phyloP scores from a whole-genome alignment of 2,797 vertebrate genomes.

The Pithecia hirsuta region DNA sequence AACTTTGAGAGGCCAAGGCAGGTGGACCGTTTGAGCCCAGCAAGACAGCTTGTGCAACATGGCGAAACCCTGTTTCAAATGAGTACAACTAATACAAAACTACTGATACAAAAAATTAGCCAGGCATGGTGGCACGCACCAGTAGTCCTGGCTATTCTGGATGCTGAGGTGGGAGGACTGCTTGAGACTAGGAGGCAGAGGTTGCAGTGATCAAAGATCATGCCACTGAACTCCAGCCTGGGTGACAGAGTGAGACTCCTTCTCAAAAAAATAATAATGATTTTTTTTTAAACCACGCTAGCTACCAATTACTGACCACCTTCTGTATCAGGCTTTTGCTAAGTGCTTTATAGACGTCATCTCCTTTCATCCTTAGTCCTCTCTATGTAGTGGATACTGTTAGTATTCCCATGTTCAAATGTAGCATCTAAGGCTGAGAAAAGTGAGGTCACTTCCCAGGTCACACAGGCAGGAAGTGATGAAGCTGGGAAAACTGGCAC shows the following conservation, averaged over 20 bases:
- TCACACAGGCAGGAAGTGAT: not conserved
- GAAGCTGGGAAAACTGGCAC: not conserved
- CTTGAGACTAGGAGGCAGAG: too few species aligned
- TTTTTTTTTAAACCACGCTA: not conserved
- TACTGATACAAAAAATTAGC: too few species aligned
- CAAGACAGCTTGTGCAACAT: too few species aligned
- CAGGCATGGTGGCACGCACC: fast-evolving
- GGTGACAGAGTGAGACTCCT: too few species aligned
- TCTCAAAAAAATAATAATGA: not conserved
- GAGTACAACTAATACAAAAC: too few species aligned
- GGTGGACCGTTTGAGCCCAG: too few species aligned
- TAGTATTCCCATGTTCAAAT: not conserved
- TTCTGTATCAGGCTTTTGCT: not conserved
- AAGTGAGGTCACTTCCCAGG: not conserved
- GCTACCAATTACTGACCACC: not conserved
- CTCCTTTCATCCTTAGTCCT: not conserved
- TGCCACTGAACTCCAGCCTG: too few species aligned
- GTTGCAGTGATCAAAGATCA: too few species aligned
- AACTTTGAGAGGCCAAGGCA: too few species aligned
- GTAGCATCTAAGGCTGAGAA: not conserved
- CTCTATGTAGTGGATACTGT: not conserved
- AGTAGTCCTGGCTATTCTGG: too few species aligned
- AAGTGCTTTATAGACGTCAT: not conserved
- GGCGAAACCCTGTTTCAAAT: not conserved
- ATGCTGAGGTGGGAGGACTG: too few species aligned